A percentile compares a stretch with the other conserved stretches of the same genome.
phyloP scores from a whole-genome alignment of 2,888 invertebrate species.

The Cartodere bifasciata region DNA sequence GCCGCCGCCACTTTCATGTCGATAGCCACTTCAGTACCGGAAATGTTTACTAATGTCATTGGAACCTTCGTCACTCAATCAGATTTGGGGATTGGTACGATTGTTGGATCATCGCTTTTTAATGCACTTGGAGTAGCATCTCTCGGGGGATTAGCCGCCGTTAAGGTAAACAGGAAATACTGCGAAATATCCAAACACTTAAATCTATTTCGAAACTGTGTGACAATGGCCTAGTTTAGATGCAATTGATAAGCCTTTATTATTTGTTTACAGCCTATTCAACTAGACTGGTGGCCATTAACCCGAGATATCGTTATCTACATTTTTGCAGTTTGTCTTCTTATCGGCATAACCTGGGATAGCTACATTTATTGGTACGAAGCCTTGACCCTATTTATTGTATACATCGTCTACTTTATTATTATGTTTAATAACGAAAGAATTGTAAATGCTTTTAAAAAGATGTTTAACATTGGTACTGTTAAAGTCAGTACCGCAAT shows the following conservation, averaged over 20 bases:
- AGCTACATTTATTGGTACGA: conserved; percentile 69
- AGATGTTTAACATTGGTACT: too few species aligned
- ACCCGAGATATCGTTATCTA: conserved; percentile 72
- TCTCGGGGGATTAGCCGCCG: conserved; percentile 62
- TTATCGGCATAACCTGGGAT: conserved; percentile 68
- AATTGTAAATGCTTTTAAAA: conserved; percentile 30
- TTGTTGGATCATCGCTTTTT: conserved; percentile 78
- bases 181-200: too few species aligned
- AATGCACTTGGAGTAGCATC: conserved; percentile 78
- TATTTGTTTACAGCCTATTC: conserved; percentile 53
- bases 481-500: too few species aligned
- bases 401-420: conserved; percentile 64
- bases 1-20: conserved; percentile 97
- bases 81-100: conserved; percentile 78
- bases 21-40: conserved; percentile 87
- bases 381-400: conserved; percentile 52
- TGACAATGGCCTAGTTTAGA: too few species aligned
- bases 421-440: conserved; percentile 57
- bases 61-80: conserved; percentile 73
- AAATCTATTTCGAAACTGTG: too few species aligned
- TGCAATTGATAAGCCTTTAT: too few species aligned
- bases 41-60: conserved; percentile 84
- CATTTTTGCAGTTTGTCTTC: conserved; percentile 52
- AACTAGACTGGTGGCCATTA: conserved; percentile 68
- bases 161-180: too few species aligned